Evolutionary conservation across 2,888 invertebrate genomes (phyloP).

Genomic region (Habrosyne pyritoides): DNA sequence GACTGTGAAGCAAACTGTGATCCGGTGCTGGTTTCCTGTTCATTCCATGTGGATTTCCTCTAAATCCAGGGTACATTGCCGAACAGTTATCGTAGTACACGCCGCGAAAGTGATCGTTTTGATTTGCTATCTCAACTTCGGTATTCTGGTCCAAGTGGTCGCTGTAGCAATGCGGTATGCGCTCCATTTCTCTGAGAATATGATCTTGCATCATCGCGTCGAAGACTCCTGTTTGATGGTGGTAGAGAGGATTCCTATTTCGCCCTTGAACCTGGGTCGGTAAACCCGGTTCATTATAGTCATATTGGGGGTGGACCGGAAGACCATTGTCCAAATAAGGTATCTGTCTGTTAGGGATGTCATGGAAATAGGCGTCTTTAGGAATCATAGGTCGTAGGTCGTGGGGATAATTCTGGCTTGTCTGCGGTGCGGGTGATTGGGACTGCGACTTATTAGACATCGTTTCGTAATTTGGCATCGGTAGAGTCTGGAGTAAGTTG

Average conservation of each 20-base stretch:
- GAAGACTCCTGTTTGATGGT: slow-evolving; percentile 73
- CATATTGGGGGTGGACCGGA: slow-evolving; percentile 55
- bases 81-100: slow-evolving; percentile 67
- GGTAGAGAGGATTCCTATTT: slow-evolving; percentile 73
- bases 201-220: slow-evolving; percentile 82
- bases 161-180: slow-evolving; percentile 79
- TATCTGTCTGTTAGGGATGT: slow-evolving; percentile 80
- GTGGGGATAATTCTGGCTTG: slow-evolving; percentile 42
- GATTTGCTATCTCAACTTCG: slow-evolving; percentile 76
- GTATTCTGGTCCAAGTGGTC: slow-evolving; percentile 75
- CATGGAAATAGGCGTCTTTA: slow-evolving; percentile 85
- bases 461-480: slow-evolving; percentile 84
- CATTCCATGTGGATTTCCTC: slow-evolving; percentile 23
- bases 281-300: slow-evolving; percentile 63
- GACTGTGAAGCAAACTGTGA: slow-evolving; percentile 71
- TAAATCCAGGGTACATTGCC: slow-evolving; percentile 56
- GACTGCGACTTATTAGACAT: slow-evolving; percentile 73
- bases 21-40: slow-evolving; percentile 66
- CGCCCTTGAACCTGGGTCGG: slow-evolving; percentile 63
- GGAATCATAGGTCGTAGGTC: slow-evolving; percentile 74
- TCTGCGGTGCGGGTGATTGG: slow-evolving; percentile 66
- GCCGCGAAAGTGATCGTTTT: slow-evolving; percentile 70
- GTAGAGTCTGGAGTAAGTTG: slow-evolving; percentile 77
- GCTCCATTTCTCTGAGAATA: slow-evolving; percentile 75
- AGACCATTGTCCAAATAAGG: slow-evolving; percentile 64